Conservation (phyloP, 2,797 vertebrate species). For the Ceyx erithaca region DNA sequence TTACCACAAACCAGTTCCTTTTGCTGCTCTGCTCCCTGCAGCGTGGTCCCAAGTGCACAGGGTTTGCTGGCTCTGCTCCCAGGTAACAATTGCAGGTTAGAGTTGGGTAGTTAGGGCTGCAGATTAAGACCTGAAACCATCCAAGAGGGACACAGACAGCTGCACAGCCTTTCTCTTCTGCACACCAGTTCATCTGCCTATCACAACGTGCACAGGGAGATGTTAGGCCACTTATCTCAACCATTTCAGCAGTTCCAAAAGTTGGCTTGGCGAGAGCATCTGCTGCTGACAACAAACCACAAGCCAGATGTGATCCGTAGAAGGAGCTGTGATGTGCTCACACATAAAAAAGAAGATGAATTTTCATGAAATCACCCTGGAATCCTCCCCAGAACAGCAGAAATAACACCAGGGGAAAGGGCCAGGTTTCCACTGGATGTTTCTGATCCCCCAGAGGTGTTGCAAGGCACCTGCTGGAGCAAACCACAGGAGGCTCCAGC, state of each 20-base stretch:
- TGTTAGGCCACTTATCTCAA: conserved; percentile 21
- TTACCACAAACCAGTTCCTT: background rate
- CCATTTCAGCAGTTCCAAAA: conserved; percentile 22
- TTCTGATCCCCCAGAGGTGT: background rate
- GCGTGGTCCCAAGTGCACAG: background rate
- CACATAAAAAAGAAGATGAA: background rate
- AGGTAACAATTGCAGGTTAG: conserved; percentile 46
- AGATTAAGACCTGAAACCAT: conserved; percentile 62
- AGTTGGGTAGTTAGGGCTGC: conserved; percentile 31
- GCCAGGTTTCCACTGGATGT: background rate
- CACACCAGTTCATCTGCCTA: conserved; percentile 3
- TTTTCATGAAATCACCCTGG: background rate
- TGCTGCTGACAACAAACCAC: conserved; percentile 14
- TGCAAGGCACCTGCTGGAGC: background rate
- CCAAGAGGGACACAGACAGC: conserved; percentile 13
- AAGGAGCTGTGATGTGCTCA: background rate
- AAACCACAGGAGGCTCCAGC: background rate
- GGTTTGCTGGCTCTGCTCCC: conserved; percentile 38
- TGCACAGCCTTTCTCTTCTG: background rate
- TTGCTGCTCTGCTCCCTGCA: background rate
- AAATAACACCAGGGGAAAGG: background rate
- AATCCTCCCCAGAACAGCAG: background rate
- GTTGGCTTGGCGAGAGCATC: background rate
- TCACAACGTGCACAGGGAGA: background rate
- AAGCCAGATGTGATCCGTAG: conserved; percentile 23